Base-by-base conservation (phyloP, 1,140 invertebrate genomes). In the Plutomurus gul region DNA sequence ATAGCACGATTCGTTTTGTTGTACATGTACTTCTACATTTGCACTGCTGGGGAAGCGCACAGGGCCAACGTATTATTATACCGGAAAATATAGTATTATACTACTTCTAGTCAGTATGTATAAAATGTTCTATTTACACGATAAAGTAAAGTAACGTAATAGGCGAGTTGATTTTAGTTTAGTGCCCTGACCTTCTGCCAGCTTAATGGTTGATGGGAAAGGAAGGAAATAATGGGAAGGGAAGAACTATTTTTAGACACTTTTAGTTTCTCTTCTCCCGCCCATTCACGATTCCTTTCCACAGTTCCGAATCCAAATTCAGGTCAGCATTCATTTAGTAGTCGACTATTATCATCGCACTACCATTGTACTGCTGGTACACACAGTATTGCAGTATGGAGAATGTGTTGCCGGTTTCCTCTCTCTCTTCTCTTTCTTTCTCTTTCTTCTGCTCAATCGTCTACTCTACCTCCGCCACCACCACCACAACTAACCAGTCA, bases 151-250 rank as follows among this genome's bases (percentile, higher is more conserved):
- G 56, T 65, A 49, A 49, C 11, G 11, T 49, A 65, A 65, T n/a
- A 65, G 56, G 56, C 30, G 56, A 65, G 56, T 65, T 65, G 56
- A 65, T 65, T 65, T 65, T 65, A 65, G 56, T 65, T 65, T 65
- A 65, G 56, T 65, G 56, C 56, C 56, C 56, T 65, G 56, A 65
- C 56, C 56, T 65, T 65, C 56, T 65, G 56, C 56, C 56, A 65
- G 56, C 56, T 65, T 65, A 65, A 65, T 65, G 56, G 56, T 65
- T 65, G 56, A 65, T 65, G 56, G 56, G 56, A 65, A 65, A 65
- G 56, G 56, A 65, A 65, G 56, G 56, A 27, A 65, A 65, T 65
- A 65, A 65, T 65, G 56, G 56, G 56, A 30, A 33, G 56, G 56
- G 56, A 65, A 65, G 56, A 65, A 30, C 56, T 65, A 65, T 65